Evolutionary conservation across 2,888 invertebrate species (phyloP).

Genomic region (Caenorhabditis sp.): DNA sequence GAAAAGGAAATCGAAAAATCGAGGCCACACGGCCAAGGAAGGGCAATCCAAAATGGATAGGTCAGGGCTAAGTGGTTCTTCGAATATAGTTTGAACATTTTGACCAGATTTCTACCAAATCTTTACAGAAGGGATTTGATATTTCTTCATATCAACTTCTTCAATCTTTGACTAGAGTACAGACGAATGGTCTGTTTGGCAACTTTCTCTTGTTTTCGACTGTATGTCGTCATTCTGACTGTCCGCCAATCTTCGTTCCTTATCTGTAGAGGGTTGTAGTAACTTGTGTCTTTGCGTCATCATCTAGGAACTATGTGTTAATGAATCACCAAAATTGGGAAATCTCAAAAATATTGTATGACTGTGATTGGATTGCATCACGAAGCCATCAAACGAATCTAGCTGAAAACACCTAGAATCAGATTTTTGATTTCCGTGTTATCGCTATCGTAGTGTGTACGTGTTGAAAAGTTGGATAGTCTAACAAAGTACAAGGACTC

Average conservation of each 20-base stretch:
- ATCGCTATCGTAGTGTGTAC: constrained; percentile 15
- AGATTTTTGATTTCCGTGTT: constrained; percentile 35
- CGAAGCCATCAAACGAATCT: constrained; percentile 7
- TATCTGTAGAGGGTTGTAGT: constrained; percentile 1
- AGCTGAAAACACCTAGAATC: constrained; percentile 17
- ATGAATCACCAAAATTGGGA: constrained; percentile 26
- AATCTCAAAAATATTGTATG: constrained; percentile 7
- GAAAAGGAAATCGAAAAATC: constrained; percentile 49
- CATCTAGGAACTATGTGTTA: background rate
- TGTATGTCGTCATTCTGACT: constrained; percentile 26
- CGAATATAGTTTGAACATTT: constrained; percentile 18
- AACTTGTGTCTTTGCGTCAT: constrained; percentile 23
- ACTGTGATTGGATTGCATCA: constrained; percentile 23
- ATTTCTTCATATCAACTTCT: background rate
- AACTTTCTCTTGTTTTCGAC: constrained; percentile 21
- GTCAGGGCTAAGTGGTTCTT: background rate
- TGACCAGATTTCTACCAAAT: constrained; percentile 1
- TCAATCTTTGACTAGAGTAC: background rate
- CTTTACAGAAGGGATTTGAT: background rate
- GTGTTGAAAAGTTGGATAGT: constrained; percentile 30
- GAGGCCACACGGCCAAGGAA: constrained; percentile 44
- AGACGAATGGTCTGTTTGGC: background rate
- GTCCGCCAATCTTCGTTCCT: constrained; percentile 9
- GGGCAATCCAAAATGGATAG: constrained; percentile 11
- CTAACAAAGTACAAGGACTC: constrained; percentile 36